Evolutionary conservation across 1,140 invertebrate species (phyloP).

Genomic region (Dendroctonus valens): DNA sequence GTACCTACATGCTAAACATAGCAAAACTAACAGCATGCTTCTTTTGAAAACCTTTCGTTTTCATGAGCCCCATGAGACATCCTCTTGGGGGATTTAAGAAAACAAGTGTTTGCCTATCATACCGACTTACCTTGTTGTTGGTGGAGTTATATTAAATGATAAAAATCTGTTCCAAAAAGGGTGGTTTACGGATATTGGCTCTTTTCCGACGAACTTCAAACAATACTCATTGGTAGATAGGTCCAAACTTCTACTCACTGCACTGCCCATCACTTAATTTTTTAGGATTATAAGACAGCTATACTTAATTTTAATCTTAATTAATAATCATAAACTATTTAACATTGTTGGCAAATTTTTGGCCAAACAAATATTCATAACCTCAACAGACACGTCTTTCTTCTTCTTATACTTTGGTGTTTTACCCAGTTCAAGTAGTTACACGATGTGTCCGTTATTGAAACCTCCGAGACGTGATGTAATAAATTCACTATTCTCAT

Average conservation of each 20-base stretch:
- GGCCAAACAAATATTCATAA: slow-evolving; percentile 11
- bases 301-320: slow-evolving; percentile 17
- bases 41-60: no score
- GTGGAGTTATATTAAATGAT: slow-evolving; percentile 84
- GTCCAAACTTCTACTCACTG: slow-evolving; percentile 79
- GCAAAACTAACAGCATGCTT: no score
- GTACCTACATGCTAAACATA: no score
- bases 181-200: slow-evolving; percentile 82
- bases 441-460: no score
- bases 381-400: slow-evolving; percentile 11
- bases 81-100: no score
- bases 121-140: slow-evolving; percentile 64
- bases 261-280: slow-evolving; percentile 71
- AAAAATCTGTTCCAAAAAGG: slow-evolving; percentile 92
- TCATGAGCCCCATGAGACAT: no score
- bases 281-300: slow-evolving; percentile 10
- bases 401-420: no score
- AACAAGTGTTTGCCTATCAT: no score
- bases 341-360: slow-evolving; percentile 23
- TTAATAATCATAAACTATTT: slow-evolving; percentile 18
- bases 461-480: no score
- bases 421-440: no score
- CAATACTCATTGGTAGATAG: slow-evolving; percentile 81
- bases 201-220: slow-evolving; percentile 71
- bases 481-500: no score